Evolutionary conservation across 1,140 invertebrate species (phyloP).

Genomic region (Lineus longissimus): DNA sequence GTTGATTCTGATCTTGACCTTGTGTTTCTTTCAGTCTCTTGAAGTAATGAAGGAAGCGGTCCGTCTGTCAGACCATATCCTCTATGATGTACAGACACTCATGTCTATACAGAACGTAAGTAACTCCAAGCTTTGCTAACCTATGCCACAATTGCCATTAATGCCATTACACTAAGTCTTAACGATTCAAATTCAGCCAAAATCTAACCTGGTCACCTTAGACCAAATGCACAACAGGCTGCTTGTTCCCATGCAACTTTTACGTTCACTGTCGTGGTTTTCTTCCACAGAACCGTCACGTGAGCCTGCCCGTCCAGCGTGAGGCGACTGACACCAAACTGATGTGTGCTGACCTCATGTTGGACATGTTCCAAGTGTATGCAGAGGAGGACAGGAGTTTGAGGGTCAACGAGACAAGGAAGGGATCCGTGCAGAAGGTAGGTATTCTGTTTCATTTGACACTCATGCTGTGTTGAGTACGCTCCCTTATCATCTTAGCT

Average conservation of each 20-base stretch:
- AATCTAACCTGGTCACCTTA: too few species aligned
- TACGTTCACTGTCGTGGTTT: too few species aligned
- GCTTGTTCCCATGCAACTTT: too few species aligned
- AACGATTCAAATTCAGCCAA: background rate
- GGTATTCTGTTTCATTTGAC: background rate
- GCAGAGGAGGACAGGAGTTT: conserved; percentile 30
- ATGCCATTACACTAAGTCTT: too few species aligned
- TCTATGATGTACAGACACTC: conserved; percentile 31
- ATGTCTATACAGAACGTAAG: conserved; percentile 31
- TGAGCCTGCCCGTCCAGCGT: conserved; percentile 40
- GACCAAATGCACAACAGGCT: too few species aligned
- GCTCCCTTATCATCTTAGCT: too few species aligned
- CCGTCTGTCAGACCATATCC: conserved; percentile 29
- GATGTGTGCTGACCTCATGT: conserved; percentile 33
- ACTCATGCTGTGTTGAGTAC: too few species aligned
- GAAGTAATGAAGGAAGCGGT: conserved; percentile 36
- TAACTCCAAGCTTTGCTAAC: background rate
- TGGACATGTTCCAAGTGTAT: conserved; percentile 37
- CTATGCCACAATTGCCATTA: too few species aligned
- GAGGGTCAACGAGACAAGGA: conserved; percentile 36
- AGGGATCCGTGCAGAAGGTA: conserved; percentile 38
- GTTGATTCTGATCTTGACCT: background rate
- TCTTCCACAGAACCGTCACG: conserved; percentile 19
- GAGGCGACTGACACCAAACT: conserved; percentile 40
- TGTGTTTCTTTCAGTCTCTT: conserved; percentile 28